Base-by-base conservation (phyloP, 2,113 vertebrate genomes). In the Ornithorhynchus anatinus region DNA sequence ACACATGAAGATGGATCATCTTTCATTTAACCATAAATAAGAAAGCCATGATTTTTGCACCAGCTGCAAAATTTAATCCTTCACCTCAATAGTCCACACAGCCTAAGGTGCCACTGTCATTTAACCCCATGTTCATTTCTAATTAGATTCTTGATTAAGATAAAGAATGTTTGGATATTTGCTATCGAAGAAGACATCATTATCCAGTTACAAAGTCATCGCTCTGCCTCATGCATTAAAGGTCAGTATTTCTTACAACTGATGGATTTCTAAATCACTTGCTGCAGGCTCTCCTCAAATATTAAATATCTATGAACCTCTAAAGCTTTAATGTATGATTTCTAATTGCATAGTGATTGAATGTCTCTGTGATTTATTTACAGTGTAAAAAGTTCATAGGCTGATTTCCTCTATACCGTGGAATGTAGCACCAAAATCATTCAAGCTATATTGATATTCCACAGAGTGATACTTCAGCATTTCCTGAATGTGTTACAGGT, bases 81-180 rank as follows among this genome's bases (percentile, higher is more conserved):
- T n/a, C 10, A 2, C 19, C 43, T 10, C 9, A 5, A 0, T 2
- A n/a, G 15, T 48, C 10, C 5, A 0, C 1, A 3, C 10, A 17
- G 27, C 52, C 45, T 25, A 12, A 33, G 45, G 40, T 31, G 1
- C 13, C 11, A 10, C 29, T 4, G 35, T 10, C 31, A 22, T 15
- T 2, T 7, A 10, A 19, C 58, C 45, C 23, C 35, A 17, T 29
- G 36, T 45, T n/a, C 15, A 0, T 2, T n/a, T 4, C 4, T 71
- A 22, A 72, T 63, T 45, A 59, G n/a, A 48, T 19, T 17, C 7
- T n/a, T 59, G 68, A 68, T 50, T 58, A 39, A 68, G 68, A 81
- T 16, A 25, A 48, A 76, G 40, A 10, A 2, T 3, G 51, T 33
- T 20, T 61, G 51, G 19, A 3, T n/a, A 39, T 56, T 27, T 25